Percentiles rank a stretch among this genome's conserved stretches.
These are phyloP conservation scores for Bubo blakistoni DNA, from an alignment of 2,113 vertebrate genomes.

Conservation along the genomic window DNA sequence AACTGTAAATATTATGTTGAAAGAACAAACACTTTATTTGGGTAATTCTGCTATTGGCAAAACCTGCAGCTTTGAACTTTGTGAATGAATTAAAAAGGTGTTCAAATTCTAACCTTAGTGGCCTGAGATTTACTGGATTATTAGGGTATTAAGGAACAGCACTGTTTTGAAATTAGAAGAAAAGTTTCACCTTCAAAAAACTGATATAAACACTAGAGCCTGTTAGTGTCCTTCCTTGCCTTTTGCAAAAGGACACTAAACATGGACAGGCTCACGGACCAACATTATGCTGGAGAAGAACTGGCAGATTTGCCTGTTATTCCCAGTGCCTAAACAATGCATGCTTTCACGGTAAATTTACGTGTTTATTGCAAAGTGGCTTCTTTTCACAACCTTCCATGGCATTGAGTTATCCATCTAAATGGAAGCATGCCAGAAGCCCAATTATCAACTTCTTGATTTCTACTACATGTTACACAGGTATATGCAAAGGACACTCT, in stretches of 20 bases:
- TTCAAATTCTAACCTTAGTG: not conserved
- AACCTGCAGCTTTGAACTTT: slow-evolving; percentile 1
- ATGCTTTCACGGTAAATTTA: slow-evolving; percentile 18
- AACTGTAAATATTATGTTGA: slow-evolving; percentile 16
- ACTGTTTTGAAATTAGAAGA: not conserved
- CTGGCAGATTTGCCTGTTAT: not conserved
- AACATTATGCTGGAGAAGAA: not conserved
- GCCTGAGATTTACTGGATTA: not conserved
- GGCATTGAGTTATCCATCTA: slow-evolving; percentile 13
- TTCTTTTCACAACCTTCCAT: not conserved
- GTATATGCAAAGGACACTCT: not conserved
- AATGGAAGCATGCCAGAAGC: slow-evolving; percentile 25
- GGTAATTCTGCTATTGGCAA: slow-evolving; percentile 9
- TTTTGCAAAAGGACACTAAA: not conserved
- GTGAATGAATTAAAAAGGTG: slow-evolving; percentile 15
- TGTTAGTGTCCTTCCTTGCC: not conserved
- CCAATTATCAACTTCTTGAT: slow-evolving; percentile 20
- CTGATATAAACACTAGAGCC: not conserved
- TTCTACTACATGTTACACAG: not conserved
- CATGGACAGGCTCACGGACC: not conserved
- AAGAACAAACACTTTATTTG: slow-evolving; percentile 21
- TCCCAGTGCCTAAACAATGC: not conserved
- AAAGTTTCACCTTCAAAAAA: not conserved
- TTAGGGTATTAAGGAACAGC: not conserved
- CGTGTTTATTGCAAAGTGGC: slow-evolving; percentile 10